Percentiles rank a stretch among this genome's conserved stretches.
Conservation (phyloP, 1,140 invertebrate genomes). For the Ceratitis capitata region DNA sequence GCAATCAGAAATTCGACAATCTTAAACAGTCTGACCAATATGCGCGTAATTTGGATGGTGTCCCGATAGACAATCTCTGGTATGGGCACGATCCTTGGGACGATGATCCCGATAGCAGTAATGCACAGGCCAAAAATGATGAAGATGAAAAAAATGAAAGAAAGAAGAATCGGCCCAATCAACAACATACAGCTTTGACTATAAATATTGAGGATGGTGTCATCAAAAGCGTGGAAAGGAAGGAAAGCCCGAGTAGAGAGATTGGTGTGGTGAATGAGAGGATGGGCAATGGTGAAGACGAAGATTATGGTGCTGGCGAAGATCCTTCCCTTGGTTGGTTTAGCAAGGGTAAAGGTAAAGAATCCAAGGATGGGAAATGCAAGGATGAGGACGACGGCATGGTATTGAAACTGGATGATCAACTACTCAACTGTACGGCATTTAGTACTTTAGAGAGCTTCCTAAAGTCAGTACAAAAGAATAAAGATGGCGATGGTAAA, state of each 20-base stretch:
- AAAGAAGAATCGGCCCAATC: not conserved
- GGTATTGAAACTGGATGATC: slow-evolving; percentile 8
- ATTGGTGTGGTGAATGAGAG: not conserved
- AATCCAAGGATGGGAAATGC: not conserved
- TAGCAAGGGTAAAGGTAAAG: not conserved
- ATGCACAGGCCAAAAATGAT: not conserved
- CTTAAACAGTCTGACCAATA: slow-evolving; percentile 20
- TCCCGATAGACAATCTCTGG: slow-evolving; percentile 32
- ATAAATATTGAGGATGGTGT: not conserved
- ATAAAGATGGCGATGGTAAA: not conserved
- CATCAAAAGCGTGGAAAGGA: not conserved
- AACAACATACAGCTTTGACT: not conserved
- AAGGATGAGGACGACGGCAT: not conserved
- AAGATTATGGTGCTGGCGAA: not conserved
- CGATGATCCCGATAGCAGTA: not conserved
- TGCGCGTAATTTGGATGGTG: not conserved
- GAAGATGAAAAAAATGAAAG: not conserved
- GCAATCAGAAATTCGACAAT: slow-evolving; percentile 36
- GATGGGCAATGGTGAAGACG: not conserved
- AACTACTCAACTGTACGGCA: slow-evolving; percentile 39
- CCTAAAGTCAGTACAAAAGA: slow-evolving; percentile 18
- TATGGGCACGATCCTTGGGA: slow-evolving; percentile 4
- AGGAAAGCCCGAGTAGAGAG: not conserved
- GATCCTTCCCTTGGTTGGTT: not conserved
- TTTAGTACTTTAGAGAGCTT: slow-evolving; percentile 36